Evolutionary conservation across 2,113 vertebrate species (phyloP).

Genomic region (Pedetes capensis): DNA sequence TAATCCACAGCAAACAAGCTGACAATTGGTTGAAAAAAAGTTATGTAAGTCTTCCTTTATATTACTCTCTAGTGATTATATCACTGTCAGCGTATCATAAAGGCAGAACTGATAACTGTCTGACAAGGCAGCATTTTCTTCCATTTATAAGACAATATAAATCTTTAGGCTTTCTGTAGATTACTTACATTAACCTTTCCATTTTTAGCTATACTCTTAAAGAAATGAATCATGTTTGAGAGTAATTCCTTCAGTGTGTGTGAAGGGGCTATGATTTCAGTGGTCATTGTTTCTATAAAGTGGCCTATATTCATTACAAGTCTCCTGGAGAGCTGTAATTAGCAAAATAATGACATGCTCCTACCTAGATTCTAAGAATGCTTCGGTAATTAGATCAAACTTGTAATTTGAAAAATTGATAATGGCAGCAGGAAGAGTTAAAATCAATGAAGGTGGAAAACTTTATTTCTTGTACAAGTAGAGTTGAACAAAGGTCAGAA

Average conservation of each 20-base stretch:
- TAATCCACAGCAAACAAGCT: conserved; percentile 67
- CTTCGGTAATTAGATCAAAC: conserved; percentile 14
- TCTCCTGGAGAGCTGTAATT: conserved; percentile 38
- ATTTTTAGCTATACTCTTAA: background rate
- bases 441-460: background rate
- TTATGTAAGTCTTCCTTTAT: conserved; percentile 67
- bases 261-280: background rate
- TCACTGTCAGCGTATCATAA: background rate
- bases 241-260: background rate
- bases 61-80: conserved; percentile 39
- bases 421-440: background rate
- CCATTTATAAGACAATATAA: background rate
- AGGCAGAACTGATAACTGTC: background rate
- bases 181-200: background rate
- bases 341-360: conserved; percentile 22
- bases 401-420: conserved; percentile 4
- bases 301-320: background rate
- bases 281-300: background rate
- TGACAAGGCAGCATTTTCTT: background rate
- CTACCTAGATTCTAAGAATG: conserved; percentile 11
- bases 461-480: background rate
- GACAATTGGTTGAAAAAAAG: conserved; percentile 70
- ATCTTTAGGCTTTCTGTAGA: background rate
- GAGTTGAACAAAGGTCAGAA: background rate
- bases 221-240: background rate